phyloP scores from a whole-genome alignment of 2,888 invertebrate species.

The Drosophila crucigera region DNA sequence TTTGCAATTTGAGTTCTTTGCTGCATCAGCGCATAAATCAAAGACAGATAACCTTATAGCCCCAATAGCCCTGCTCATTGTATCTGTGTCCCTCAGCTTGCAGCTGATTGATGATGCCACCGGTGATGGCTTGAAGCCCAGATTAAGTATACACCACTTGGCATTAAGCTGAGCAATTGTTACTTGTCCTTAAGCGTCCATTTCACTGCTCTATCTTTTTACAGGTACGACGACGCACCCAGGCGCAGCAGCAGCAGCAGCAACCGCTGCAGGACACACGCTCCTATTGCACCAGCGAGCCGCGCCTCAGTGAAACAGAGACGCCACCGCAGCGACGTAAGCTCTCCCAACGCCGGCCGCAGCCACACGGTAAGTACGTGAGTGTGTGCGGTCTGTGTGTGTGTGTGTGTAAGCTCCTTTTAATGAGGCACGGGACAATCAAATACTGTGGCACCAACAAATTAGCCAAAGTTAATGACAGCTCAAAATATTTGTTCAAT shows the following conservation, averaged over 20 bases:
- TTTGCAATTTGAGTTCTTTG: slow-evolving; percentile 71
- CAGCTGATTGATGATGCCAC: slow-evolving; percentile 42
- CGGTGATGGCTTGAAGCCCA: slow-evolving; percentile 17
- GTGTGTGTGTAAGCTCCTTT: slow-evolving; percentile 16
- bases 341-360: slow-evolving; percentile 84
- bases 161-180: slow-evolving; percentile 20
- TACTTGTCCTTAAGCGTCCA: slow-evolving; percentile 10
- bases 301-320: slow-evolving; percentile 88
- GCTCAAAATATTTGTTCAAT: slow-evolving; percentile 62
- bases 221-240: slow-evolving; percentile 84
- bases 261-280: slow-evolving; percentile 85
- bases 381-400: neutral
- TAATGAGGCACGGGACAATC: slow-evolving; percentile 58
- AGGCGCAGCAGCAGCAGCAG: slow-evolving; percentile 82
- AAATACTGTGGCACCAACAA: slow-evolving; percentile 58
- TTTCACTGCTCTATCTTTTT: neutral
- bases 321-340: slow-evolving; percentile 87
- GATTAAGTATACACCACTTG: slow-evolving; percentile 48
- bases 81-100: neutral
- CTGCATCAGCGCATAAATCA: slow-evolving; percentile 65
- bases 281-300: slow-evolving; percentile 88
- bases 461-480: slow-evolving; percentile 69
- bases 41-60: slow-evolving; percentile 17
- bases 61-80: neutral
- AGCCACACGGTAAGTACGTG: slow-evolving; percentile 82